phyloP scores from a whole-genome alignment of 2,797 vertebrate species.

The Melanotaenia nigrans region DNA sequence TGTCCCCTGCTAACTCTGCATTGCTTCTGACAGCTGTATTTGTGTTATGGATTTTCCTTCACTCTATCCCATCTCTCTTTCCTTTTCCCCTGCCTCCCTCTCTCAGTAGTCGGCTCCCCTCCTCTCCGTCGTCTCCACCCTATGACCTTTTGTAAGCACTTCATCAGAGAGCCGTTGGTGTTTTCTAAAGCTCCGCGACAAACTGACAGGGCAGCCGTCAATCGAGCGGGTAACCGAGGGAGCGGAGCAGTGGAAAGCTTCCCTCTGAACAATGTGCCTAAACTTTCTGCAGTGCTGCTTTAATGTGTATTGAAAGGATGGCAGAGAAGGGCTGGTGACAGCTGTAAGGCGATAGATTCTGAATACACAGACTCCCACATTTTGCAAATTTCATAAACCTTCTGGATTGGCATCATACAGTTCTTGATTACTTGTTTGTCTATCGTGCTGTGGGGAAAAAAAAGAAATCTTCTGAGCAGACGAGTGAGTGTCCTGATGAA shows the following conservation, averaged over 20 bases:
- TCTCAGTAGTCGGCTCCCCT: constrained; percentile 67
- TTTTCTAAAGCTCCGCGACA: constrained; percentile 82
- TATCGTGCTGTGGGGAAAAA: constrained; percentile 13
- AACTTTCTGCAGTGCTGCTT: constrained; percentile 78
- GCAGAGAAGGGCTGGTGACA: constrained; percentile 72
- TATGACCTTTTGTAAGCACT: constrained; percentile 80
- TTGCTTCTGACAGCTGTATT: constrained; percentile 86
- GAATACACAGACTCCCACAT: constrained; percentile 6
- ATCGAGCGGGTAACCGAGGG: constrained; percentile 72
- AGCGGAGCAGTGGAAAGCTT: constrained; percentile 77
- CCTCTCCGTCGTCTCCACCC: constrained; percentile 65
- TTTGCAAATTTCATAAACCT: constrained; percentile 59
- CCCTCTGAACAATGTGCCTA: constrained; percentile 72
- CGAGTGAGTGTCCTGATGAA: constrained; percentile 18
- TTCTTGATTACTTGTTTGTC: constrained; percentile 54
- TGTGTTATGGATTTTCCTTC: constrained; percentile 89
- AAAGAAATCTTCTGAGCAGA: constrained; percentile 46
- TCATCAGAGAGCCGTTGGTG: constrained; percentile 83
- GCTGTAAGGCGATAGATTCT: constrained; percentile 56
- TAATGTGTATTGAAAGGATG: constrained; percentile 73
- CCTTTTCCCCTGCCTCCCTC: constrained; percentile 53
- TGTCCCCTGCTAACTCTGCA: constrained; percentile 80
- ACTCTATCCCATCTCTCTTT: constrained; percentile 73
- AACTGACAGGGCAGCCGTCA: constrained; percentile 84
- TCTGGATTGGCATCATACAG: constrained; percentile 43